Conservation (phyloP, 2,797 vertebrate genomes). For the Anisognathus igniventris region DNA sequence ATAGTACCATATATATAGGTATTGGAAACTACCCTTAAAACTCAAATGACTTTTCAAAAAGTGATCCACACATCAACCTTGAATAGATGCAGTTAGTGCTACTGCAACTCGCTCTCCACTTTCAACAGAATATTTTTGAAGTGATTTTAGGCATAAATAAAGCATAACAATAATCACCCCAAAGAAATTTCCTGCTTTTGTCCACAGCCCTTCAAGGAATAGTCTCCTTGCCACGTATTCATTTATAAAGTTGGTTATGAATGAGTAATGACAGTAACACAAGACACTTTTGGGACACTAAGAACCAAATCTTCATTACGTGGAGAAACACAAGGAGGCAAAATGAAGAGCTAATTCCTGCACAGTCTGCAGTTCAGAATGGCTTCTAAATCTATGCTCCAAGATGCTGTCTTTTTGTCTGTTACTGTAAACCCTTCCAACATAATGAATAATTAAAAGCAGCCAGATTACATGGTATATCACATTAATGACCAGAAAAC, state of each 20-base stretch:
- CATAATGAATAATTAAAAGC: slow-evolving; percentile 51
- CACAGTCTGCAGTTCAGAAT: neutral
- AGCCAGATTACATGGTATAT: slow-evolving; percentile 11
- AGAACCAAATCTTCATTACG: neutral
- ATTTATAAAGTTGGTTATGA: neutral
- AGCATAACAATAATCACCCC: neutral
- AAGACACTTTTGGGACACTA: neutral
- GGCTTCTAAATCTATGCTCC: neutral
- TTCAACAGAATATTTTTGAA: neutral
- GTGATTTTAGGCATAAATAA: neutral
- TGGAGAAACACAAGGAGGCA: slow-evolving; percentile 5
- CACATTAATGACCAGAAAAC: slow-evolving; percentile 12
- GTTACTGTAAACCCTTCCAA: slow-evolving; percentile 25
- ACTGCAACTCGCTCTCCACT: neutral
- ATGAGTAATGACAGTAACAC: neutral
- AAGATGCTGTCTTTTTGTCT: neutral
- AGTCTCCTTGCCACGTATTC: neutral
- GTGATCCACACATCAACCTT: neutral
- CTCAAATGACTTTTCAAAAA: neutral
- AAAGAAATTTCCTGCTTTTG: neutral
- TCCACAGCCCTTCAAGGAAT: neutral
- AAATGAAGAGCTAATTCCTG: slow-evolving; percentile 32
- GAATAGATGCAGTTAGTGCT: neutral
- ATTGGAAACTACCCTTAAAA: neutral
- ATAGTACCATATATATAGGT: rapidly evolving